A percentile compares a stretch with the other conserved stretches of the same genome.
Evolutionary conservation across 2,888 invertebrate genomes (phyloP).

Genomic region (Heteropelma amictum): DNA sequence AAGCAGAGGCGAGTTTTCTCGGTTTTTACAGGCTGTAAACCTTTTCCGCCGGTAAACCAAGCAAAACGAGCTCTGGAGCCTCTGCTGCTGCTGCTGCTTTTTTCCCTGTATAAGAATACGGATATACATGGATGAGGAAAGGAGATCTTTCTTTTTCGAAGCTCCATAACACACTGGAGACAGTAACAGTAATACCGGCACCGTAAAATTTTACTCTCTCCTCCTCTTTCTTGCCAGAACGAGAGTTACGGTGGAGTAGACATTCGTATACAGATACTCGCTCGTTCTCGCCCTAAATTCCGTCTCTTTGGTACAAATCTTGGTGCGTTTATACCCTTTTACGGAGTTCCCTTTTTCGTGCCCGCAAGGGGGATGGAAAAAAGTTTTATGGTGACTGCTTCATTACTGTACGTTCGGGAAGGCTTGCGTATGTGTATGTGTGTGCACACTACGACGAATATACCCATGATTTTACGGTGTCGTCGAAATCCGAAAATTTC

Average conservation of each 20-base stretch:
- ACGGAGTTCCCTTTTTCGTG: neutral
- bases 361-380: neutral
- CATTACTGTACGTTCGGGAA: constrained; percentile 31
- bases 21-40: constrained; percentile 67
- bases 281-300: constrained; percentile 13
- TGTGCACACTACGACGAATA: constrained; percentile 2
- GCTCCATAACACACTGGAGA: constrained; percentile 19
- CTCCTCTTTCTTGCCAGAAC: neutral
- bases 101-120: neutral
- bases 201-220: neutral
- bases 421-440: too few relatives aligned
- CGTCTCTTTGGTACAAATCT: constrained; percentile 37
- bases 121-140: constrained; percentile 4
- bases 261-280: too few relatives aligned
- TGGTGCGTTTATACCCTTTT: constrained; percentile 10
- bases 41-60: constrained; percentile 56
- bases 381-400: constrained; percentile 28
- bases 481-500: constrained; percentile 25
- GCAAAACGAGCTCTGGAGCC: constrained; percentile 30
- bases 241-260: constrained; percentile 17
- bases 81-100: constrained; percentile 25
- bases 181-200: constrained; percentile 10
- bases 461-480: neutral
- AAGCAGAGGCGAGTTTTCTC: constrained; percentile 39
- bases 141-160: neutral